Base-by-base conservation (phyloP, 2,797 vertebrate species). In the Phoxinus dragarum region DNA sequence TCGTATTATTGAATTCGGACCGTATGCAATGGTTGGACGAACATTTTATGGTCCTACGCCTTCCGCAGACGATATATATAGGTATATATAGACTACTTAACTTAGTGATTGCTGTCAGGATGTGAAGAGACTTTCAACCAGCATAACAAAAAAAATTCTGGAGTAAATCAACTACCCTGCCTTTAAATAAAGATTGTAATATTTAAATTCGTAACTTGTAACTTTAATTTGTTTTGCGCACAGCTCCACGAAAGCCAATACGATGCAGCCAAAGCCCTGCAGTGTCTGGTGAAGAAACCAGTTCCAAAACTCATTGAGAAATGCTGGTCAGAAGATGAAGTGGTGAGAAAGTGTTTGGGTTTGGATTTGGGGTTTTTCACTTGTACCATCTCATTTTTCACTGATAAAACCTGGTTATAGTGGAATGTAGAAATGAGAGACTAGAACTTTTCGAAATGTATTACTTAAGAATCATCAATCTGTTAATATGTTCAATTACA, bases 201-300 rank as follows among this genome's bases (percentile, higher is more conserved):
- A 42, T 10, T 10, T 10, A 3, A 3, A 42, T 42, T 44, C 42
- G 3, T 27, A 27, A 27, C 27, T 27, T 73, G 11, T 82, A 6
- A 52, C 23, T 74, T 74, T 27, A 8, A 23, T 31, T 19, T 78
- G 17, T 84, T 64, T 52, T 76, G 27, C 52, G 14, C 74, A 42
- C 49, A 99, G 98, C 96, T 99, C n/a, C 98, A 99, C 31, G 98
- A 98, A 88, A 99, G 97, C 89, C 96, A 97, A 89, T 99, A 99
- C 0, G 97, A 99, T 82, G 98, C 98, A 73, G 98, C 98, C 19
- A 99, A 99, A 94, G 98, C 98, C 90, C 96, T 99, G 80, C 98
- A 99, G 94, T 97, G 97, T 87, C 92, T 99, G 93, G 98, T 99
- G n/a, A 99, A 99, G 95, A 99, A 99, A 93, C 98, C 98, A 8